These are phyloP conservation scores for Heliocidaris erythrogramma DNA, from an alignment of 35 echinoderm and acorn worm species.

Conservation along the genomic window DNA sequence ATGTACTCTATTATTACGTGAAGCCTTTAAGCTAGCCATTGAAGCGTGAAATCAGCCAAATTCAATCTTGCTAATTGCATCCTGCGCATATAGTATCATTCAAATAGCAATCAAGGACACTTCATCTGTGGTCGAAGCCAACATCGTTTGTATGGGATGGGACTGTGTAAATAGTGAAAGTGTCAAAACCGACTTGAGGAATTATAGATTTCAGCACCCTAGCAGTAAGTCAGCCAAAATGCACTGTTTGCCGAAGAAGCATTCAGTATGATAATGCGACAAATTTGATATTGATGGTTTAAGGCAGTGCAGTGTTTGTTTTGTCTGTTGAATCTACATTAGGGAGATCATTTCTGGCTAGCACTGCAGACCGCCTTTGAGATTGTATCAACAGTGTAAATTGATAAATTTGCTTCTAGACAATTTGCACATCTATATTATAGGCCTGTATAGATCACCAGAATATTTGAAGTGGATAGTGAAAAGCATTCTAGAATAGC, in stretches of 20 bases:
- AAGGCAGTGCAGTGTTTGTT: not conserved
- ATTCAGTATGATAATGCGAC: slow-evolving; percentile 3
- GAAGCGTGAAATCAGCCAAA: slow-evolving; percentile 2
- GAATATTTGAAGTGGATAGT: not conserved
- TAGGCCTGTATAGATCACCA: not conserved
- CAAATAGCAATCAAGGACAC: not conserved
- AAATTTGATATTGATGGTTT: slow-evolving; percentile 19
- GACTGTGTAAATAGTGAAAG: slow-evolving; percentile 15
- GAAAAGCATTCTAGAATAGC: not conserved
- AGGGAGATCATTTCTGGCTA: not conserved
- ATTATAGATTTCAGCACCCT: not conserved
- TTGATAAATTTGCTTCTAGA: not conserved
- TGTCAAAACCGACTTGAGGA: not conserved
- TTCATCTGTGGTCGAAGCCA: not conserved
- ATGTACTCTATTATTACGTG: not conserved
- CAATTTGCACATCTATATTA: not conserved
- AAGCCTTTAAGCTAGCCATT: slow-evolving; percentile 15
- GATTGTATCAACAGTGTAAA: not conserved
- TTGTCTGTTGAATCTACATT: not conserved
- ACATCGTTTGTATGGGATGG: not conserved
- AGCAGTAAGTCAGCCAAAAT: not conserved
- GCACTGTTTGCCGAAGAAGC: not conserved
- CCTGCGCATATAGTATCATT: not conserved
- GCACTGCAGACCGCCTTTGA: not conserved
- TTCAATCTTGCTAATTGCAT: slow-evolving; percentile 33